These are phyloP conservation scores for Cirrhinus molitorella DNA, from an alignment of 2,797 vertebrate genomes.

Conservation along the genomic window DNA sequence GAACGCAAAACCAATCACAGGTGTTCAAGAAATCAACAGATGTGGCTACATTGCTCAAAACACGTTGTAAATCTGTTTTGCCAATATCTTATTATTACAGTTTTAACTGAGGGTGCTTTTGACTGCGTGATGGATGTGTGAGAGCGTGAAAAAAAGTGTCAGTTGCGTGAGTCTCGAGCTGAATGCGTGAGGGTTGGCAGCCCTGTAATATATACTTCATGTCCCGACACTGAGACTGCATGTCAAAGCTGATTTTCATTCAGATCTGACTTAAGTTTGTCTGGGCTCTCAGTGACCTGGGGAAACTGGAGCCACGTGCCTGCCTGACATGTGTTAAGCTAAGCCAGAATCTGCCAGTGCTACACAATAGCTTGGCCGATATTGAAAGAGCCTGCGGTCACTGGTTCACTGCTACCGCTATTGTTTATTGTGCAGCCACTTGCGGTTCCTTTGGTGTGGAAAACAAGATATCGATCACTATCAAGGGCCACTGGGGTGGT, in stretches of 20 bases:
- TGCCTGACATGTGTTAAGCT: conserved; percentile 45
- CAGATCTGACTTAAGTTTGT: neutral
- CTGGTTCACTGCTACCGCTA: conserved; percentile 8
- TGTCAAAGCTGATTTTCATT: conserved; percentile 5
- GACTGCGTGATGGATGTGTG: no score
- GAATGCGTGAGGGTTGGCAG: no score
- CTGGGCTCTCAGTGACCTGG: neutral
- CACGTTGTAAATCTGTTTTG: no score
- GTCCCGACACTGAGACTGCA: neutral
- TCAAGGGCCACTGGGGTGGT: conserved; percentile 32
- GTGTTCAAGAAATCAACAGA: no score
- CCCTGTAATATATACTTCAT: neutral
- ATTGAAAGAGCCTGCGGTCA: conserved; percentile 21
- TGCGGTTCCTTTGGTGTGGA: conserved; percentile 33
- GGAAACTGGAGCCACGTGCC: conserved; percentile 35
- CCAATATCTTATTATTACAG: no score
- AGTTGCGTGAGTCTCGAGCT: no score
- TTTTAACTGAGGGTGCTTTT: no score
- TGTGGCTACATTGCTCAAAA: no score
- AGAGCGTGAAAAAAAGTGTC: no score
- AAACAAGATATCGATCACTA: conserved; percentile 57
- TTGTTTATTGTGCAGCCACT: conserved; percentile 45
- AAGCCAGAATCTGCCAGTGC: conserved; percentile 12
- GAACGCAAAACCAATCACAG: no score
- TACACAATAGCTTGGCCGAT: conserved; percentile 39